Evolutionary conservation across 2,113 vertebrate species (phyloP).

Genomic region (Pardalotus punctatus): DNA sequence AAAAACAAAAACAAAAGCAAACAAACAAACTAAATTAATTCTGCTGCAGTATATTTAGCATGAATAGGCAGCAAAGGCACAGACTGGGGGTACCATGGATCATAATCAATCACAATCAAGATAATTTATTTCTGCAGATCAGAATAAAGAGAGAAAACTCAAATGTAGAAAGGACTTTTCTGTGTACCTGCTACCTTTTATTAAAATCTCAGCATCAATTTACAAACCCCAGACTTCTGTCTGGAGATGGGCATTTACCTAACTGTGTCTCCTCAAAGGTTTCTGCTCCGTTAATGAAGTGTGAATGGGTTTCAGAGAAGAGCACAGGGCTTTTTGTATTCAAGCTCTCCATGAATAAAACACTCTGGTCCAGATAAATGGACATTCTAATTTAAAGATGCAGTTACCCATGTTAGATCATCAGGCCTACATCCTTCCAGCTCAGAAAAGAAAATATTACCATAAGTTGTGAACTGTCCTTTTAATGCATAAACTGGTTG

Average conservation of each 20-base stretch:
- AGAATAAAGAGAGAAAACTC: not conserved
- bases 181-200: not conserved
- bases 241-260: not conserved
- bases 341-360: not conserved
- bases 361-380: not conserved
- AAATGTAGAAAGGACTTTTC: not conserved
- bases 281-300: not conserved
- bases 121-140: not conserved
- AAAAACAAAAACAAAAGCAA: not conserved
- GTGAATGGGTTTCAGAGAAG: not conserved
- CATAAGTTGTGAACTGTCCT: not conserved
- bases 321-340: not conserved
- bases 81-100: not conserved
- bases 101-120: conserved; percentile 3
- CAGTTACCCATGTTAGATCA: not conserved
- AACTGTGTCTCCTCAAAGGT: not conserved
- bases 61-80: not conserved
- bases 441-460: not conserved
- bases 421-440: not conserved
- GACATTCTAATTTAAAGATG: not conserved
- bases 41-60: not conserved
- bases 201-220: not conserved
- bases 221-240: not conserved
- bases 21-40: conserved; percentile 4
- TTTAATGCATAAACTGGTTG: not conserved